Percentiles rank a stretch among this genome's conserved stretches.
Evolutionary conservation across 2,888 invertebrate species (phyloP).

Genomic region (Athetis lepigone): DNA sequence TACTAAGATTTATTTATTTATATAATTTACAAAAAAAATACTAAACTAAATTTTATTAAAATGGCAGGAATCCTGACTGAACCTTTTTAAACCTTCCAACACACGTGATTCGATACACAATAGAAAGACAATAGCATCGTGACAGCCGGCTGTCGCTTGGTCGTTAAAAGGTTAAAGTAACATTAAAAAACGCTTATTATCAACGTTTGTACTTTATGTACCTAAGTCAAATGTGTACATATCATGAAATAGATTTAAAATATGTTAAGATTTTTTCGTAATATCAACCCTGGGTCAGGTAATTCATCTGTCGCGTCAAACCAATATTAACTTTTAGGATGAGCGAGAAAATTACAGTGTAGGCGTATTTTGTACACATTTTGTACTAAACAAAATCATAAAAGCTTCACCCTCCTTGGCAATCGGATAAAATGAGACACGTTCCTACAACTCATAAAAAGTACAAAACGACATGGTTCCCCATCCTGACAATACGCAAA

Average conservation of each 20-base stretch:
- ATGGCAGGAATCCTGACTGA: too few relatives aligned
- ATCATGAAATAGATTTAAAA: background rate
- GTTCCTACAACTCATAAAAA: conserved; percentile 81
- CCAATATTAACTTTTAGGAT: conserved; percentile 31
- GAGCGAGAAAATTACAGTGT: conserved; percentile 34
- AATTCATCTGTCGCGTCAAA: conserved; percentile 18
- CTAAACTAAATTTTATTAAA: too few relatives aligned
- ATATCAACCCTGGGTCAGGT: background rate
- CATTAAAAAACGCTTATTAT: too few relatives aligned
- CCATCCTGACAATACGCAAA: conserved; percentile 77
- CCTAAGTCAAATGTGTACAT: too few relatives aligned
- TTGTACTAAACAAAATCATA: conserved; percentile 62
- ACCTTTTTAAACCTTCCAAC: too few relatives aligned
- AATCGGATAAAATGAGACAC: conserved; percentile 76
- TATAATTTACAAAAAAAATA: too few relatives aligned
- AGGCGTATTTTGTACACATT: conserved; percentile 34
- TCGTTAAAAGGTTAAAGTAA: too few relatives aligned
- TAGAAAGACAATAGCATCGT: too few relatives aligned
- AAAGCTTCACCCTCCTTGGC: conserved; percentile 59
- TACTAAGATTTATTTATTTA: too few relatives aligned
- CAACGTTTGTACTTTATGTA: too few relatives aligned
- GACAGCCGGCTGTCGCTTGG: too few relatives aligned
- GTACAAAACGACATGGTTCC: conserved; percentile 76
- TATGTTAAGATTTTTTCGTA: background rate
- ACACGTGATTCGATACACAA: too few relatives aligned